Percentiles rank a stretch among this genome's conserved stretches.
phyloP scores from a whole-genome alignment of 2,888 invertebrate genomes.

The Sarcophaga variegata region DNA sequence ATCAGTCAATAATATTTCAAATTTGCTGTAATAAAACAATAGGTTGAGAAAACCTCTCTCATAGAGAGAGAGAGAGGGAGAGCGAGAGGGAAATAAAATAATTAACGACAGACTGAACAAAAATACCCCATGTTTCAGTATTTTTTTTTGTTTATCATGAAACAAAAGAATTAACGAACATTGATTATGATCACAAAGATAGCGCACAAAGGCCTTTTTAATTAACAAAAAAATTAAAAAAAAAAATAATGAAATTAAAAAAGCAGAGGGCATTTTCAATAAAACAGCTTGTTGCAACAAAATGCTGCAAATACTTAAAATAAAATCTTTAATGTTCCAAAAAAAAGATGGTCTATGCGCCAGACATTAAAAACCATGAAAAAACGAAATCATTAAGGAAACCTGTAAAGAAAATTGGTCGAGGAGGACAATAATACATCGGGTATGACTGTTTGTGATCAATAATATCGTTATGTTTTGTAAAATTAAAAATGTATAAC shows the following conservation, averaged over 20 bases:
- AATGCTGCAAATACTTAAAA: neutral
- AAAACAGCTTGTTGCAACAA: conserved; percentile 38
- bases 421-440: no score
- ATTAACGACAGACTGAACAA: conserved; percentile 18
- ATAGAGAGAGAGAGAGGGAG: neutral
- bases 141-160: neutral
- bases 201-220: neutral
- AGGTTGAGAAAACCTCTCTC: neutral
- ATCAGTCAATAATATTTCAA: neutral
- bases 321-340: neutral
- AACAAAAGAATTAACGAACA: conserved; percentile 42
- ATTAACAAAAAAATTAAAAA: no score
- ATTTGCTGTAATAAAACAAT: conserved; percentile 12
- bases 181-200: conserved; percentile 30
- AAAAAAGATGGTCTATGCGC: neutral
- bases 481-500: no score
- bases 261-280: neutral
- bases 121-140: neutral
- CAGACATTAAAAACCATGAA: neutral
- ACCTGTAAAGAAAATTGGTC: no score
- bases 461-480: no score
- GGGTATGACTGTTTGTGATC: no score
- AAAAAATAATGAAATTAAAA: neutral
- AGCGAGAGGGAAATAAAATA: neutral
- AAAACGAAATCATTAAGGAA: neutral